Conservation (phyloP, 2,888 invertebrate genomes). For the Miltochrista miniata region DNA sequence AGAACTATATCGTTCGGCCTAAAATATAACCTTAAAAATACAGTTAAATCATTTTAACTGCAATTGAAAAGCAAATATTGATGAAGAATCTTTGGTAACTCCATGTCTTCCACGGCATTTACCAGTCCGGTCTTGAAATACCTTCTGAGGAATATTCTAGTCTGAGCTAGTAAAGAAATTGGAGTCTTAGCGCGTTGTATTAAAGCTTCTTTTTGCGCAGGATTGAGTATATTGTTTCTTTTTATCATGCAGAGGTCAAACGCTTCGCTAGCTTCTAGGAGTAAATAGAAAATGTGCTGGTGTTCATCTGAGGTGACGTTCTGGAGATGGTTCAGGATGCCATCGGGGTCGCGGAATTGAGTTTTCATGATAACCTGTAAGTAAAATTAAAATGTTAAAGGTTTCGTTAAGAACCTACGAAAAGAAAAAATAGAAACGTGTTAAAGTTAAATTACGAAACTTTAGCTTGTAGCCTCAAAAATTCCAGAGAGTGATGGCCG, state of each 20-base stretch:
- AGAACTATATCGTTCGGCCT: slow-evolving; percentile 38
- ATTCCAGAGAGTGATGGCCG: too few relatives aligned
- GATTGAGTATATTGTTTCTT: slow-evolving; percentile 86
- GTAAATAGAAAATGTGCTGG: slow-evolving; percentile 84
- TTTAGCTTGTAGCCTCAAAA: too few relatives aligned
- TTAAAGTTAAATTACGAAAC: too few relatives aligned
- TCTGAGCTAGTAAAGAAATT: slow-evolving; percentile 86
- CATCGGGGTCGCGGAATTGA: slow-evolving; percentile 92
- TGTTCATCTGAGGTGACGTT: slow-evolving; percentile 80
- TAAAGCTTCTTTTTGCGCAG: slow-evolving; percentile 86
- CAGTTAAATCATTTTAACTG: slow-evolving; percentile 58
- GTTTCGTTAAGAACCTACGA: too few relatives aligned
- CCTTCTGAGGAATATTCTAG: slow-evolving; percentile 84
- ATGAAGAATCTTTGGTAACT: slow-evolving; percentile 86
- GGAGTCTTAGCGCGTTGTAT: slow-evolving; percentile 87
- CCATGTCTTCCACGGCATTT: slow-evolving; percentile 82
- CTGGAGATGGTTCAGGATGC: slow-evolving; percentile 91
- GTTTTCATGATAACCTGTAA: slow-evolving; percentile 90
- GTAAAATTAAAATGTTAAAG: too few relatives aligned
- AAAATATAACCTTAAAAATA: slow-evolving; percentile 32
- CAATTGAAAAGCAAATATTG: slow-evolving; percentile 88
- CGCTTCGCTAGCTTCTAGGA: slow-evolving; percentile 89
- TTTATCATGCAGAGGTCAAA: slow-evolving; percentile 92
- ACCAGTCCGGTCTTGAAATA: slow-evolving; percentile 83
- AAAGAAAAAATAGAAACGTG: too few relatives aligned